These are phyloP conservation scores for Trichonephila clavata DNA, from an alignment of 1,140 invertebrate genomes.

Conservation along the genomic window DNA sequence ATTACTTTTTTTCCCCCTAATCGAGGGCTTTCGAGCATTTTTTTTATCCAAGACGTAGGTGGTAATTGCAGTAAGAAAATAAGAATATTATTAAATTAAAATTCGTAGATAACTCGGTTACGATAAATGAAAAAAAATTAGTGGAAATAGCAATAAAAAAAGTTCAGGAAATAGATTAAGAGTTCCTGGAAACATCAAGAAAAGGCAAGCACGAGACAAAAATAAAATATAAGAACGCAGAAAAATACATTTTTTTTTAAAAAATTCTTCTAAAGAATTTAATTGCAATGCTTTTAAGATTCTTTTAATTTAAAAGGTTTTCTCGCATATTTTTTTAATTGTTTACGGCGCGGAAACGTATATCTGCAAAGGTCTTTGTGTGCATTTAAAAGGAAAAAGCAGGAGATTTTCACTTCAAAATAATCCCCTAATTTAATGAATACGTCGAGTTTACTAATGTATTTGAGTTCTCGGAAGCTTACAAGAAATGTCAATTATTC, in stretches of 20 bases:
- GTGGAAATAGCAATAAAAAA: neutral
- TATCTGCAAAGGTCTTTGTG: neutral
- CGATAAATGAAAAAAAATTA: neutral
- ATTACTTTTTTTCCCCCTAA: neutral
- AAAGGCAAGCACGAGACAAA: neutral
- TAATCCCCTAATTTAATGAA: too few relatives aligned
- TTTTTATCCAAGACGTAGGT: neutral
- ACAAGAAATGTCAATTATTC: too few relatives aligned
- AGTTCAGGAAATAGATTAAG: neutral
- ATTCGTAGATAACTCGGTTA: neutral
- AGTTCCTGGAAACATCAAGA: neutral
- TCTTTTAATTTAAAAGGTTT: neutral
- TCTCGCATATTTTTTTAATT: neutral
- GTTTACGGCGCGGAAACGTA: neutral
- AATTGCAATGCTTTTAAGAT: neutral
- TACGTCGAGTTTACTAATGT: too few relatives aligned
- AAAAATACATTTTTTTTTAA: neutral
- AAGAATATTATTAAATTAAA: conserved; percentile 27
- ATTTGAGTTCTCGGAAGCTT: too few relatives aligned
- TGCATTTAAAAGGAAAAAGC: too few relatives aligned
- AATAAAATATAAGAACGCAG: neutral
- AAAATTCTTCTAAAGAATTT: neutral
- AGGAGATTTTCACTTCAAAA: too few relatives aligned
- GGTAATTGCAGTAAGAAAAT: conserved; percentile 5
- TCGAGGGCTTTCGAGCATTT: neutral